Evolutionary conservation across 1,140 invertebrate genomes (phyloP).

Genomic region (Pygmarrhopalites habei): DNA sequence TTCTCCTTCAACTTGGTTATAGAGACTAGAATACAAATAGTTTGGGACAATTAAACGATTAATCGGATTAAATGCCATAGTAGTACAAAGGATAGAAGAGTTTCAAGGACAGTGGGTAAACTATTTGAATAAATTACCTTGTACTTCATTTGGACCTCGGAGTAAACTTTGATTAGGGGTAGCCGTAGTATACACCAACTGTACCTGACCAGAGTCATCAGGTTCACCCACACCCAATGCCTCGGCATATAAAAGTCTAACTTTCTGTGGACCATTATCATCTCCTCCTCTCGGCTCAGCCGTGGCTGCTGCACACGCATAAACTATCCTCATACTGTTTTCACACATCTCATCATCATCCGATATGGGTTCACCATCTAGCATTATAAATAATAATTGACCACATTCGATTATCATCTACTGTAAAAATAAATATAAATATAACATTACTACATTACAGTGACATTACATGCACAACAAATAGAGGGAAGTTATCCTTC

Average conservation of each 20-base stretch:
- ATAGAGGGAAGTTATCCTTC: too few species aligned
- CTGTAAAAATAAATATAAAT: too few species aligned
- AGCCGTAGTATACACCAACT: slow-evolving; percentile 16
- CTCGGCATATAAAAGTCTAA: slow-evolving; percentile 19
- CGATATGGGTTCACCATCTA: neutral
- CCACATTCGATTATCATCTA: too few species aligned
- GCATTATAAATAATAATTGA: too few species aligned
- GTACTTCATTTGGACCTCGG: neutral
- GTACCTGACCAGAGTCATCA: slow-evolving; percentile 9
- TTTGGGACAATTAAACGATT: too few species aligned
- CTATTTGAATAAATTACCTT: too few species aligned
- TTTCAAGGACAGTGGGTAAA: neutral
- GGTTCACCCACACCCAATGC: slow-evolving; percentile 13
- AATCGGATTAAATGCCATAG: too few species aligned
- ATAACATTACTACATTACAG: too few species aligned
- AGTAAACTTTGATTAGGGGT: slow-evolving; percentile 16
- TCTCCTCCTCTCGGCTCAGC: slow-evolving; percentile 9
- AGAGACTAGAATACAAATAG: too few species aligned
- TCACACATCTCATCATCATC: neutral
- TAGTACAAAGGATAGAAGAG: too few species aligned
- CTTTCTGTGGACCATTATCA: neutral
- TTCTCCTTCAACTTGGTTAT: too few species aligned
- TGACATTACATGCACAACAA: too few species aligned
- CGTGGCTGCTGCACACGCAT: slow-evolving; percentile 16
- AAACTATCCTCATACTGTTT: slow-evolving; percentile 16